These are phyloP conservation scores for Buphagus erythrorhynchus DNA, from an alignment of 2,797 vertebrate species.

Conservation along the genomic window DNA sequence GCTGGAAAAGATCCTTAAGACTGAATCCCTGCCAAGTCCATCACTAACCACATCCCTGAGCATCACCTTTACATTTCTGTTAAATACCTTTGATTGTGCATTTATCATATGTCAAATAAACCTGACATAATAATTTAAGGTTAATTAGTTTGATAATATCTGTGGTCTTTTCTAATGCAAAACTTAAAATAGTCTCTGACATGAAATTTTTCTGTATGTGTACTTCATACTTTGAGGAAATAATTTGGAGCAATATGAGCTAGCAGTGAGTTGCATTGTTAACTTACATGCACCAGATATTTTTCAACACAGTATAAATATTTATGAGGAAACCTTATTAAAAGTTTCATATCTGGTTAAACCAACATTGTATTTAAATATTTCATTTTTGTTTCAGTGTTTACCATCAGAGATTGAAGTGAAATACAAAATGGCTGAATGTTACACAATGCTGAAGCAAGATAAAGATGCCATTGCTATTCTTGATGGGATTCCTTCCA, in stretches of 20 bases:
- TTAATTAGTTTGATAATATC: background rate
- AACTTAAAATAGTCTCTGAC: background rate
- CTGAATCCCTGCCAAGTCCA: background rate
- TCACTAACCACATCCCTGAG: background rate
- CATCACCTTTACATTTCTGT: background rate
- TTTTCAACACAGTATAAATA: background rate
- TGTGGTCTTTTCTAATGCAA: background rate
- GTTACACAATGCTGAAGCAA: constrained; percentile 95
- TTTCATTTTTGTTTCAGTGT: constrained; percentile 77
- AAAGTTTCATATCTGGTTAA: background rate
- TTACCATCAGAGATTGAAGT: constrained; percentile 98
- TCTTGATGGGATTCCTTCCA: constrained; percentile 95
- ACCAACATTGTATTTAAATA: rapidly evolving
- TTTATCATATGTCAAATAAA: background rate
- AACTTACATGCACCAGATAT: background rate
- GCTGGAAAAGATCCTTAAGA: background rate
- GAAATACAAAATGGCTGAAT: constrained; percentile 99
- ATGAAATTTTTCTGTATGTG: background rate
- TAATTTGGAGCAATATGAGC: background rate
- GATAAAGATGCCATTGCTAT: constrained; percentile 98
- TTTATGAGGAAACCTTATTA: background rate
- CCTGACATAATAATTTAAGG: background rate
- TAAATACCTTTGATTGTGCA: background rate
- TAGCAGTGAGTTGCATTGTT: background rate
- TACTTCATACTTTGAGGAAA: background rate